Base-by-base conservation (phyloP, 2,888 invertebrate genomes). In the Scaptomyza flava region DNA sequence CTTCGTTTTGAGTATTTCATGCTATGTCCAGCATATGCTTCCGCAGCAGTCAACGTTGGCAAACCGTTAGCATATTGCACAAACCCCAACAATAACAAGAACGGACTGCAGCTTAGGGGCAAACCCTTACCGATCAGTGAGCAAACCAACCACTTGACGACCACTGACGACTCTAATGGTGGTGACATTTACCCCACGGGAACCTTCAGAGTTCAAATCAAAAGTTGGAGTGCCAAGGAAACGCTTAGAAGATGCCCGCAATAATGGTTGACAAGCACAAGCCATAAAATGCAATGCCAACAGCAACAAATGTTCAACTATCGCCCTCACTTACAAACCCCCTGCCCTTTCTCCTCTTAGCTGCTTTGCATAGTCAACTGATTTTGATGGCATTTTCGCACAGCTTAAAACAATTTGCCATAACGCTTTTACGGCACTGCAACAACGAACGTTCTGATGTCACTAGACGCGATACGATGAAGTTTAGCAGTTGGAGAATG, bases 321-420 rank as follows among this genome's bases (percentile, higher is more conserved):
- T 23, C 23, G 12, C 51, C n/a, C 36, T 6, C 23, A 12, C 7
- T 2, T 45, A 8, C 7, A 23, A 23, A 23, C 17, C 20, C 7
- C n/a, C 12, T n/a, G 23, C 17, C 23, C 23, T 23, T 6, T 1
- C 48, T n/a, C 5, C 3, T 2, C 23, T 46, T 48, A 62, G 53
- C 87, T 82, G 77, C 82, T 83, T 83, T 83, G 86, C 82, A 83
- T 83, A 83, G 82, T 82, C 88, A 83, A 83, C 88, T 87, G 82
- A 83, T 85, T 83, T 83, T 83, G 82, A 87, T 87, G 82, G 88
- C 82, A 83, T 88, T 83, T 83, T 87, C 86, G 83, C 83, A 88
- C 68, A 83, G 82, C 82, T 83, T 83, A 87, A 83, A 83, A 83
- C 82, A 83, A 83, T 87, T 83, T 83, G 86, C 82, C 88, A 85